Base-by-base conservation (phyloP, 2,797 vertebrate species). In the Paguma larvata region DNA sequence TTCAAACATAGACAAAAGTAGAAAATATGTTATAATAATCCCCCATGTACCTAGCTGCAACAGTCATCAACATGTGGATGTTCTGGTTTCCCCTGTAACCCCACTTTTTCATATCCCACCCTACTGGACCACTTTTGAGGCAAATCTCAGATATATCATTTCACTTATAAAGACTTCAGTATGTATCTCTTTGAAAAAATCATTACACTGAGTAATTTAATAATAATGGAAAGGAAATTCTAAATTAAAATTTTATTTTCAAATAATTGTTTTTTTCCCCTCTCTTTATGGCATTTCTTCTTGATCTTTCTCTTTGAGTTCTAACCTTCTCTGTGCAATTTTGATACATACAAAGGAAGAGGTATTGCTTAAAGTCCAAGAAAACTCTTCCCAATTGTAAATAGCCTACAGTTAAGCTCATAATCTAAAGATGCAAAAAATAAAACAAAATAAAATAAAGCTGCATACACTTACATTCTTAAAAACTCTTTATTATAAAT, bases 191-290 rank as follows among this genome's bases (percentile, higher is more conserved):
- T 92, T 68, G 8, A 34, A 62, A 72, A 92, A 92, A 82, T 79
- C 15, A 79, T 70, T 92, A 30, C 7, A 44, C 27, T 41, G 56
- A 79, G 41, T 70, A 92, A 62, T 72, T 83, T 82, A 82, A 70
- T 86, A 72, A 23, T 77, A 51, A 95, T 79, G 87, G 82, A 89
- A 96, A 75, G n/a, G n/a, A 32, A 59, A 72, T 90, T 92, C 32
- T 83, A 80, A 92, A 77, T 87, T 80, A 38, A 94, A 89, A 27
- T 34, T 91, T 95, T 53, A 72, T 68, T 53, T 53, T 89, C 41
- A 89, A 65, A 77, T 80, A 88, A 25, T 67, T 87, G 5, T 6
- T 11, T 44, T 78, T 34, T 46, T 30, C 18, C 18, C 14, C 34
- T 48, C 34, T 41, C 21, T 89, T 93, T 73, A 25, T 80, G 48